Conservation (phyloP, 2,797 vertebrate genomes). For the Hippoglossus hippoglossus region DNA sequence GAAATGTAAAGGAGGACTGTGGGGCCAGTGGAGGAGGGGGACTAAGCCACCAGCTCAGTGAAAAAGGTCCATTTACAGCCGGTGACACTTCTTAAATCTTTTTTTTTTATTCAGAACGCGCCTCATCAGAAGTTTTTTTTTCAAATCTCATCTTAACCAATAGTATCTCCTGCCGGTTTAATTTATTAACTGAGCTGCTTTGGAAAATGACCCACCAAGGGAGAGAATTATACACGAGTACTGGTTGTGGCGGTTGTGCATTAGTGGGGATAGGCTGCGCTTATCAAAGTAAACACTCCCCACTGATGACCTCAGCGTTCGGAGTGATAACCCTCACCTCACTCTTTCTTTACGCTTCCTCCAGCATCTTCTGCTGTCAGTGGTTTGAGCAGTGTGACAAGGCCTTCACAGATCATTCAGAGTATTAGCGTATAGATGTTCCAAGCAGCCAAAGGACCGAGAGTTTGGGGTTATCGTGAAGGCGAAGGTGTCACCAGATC, state of each 20-base stretch:
- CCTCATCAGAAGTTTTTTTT: conserved; percentile 48
- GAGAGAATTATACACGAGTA: not conserved
- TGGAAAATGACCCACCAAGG: not conserved
- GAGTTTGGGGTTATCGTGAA: not conserved
- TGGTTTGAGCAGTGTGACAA: not conserved
- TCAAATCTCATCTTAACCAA: conserved; percentile 4
- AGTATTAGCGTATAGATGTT: not conserved
- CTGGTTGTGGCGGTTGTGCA: not conserved
- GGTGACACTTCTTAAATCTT: conserved; percentile 23
- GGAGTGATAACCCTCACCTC: not conserved
- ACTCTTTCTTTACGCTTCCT: not conserved
- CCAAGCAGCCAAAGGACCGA: not conserved
- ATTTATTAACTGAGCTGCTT: not conserved
- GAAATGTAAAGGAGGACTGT: conserved; percentile 49
- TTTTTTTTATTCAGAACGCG: conserved; percentile 36
- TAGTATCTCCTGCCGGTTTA: not conserved
- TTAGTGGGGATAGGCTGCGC: not conserved
- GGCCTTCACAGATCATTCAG: not conserved
- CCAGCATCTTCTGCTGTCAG: not conserved
- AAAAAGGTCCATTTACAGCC: conserved; percentile 23
- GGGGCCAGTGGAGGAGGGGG: conserved; percentile 13
- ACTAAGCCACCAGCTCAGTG: conserved; percentile 51
- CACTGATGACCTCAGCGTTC: not conserved
- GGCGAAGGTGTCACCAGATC: conserved; percentile 28
- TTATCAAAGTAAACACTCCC: not conserved